These are phyloP conservation scores for Neopelma chrysocephalum DNA, from an alignment of 2,797 vertebrate species.

Conservation along the genomic window DNA sequence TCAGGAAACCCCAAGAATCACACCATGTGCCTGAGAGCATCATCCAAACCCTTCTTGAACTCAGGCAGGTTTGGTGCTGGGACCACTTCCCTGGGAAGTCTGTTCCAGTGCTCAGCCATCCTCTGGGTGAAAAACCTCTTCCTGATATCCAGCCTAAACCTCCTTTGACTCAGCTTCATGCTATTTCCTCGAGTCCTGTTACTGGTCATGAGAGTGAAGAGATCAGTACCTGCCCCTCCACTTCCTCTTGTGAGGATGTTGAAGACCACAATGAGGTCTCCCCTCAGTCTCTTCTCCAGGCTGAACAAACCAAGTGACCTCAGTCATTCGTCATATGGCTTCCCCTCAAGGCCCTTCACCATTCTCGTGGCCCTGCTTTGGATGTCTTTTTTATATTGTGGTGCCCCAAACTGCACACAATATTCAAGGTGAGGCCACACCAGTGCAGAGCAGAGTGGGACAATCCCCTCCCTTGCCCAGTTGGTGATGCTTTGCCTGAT, in stretches of 20 bases:
- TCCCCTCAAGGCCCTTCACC: not conserved
- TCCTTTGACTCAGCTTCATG: not conserved
- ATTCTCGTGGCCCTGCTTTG: not conserved
- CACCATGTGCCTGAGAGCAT: not conserved
- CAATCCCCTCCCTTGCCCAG: not conserved
- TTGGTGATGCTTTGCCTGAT: not conserved
- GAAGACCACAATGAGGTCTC: not conserved
- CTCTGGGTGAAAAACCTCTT: not conserved
- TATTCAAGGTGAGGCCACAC: fast-evolving
- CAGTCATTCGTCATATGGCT: not conserved
- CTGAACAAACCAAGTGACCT: not conserved
- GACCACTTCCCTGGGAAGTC: not conserved
- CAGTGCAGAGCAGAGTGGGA: not conserved
- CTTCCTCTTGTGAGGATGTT: not conserved
- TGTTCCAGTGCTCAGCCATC: not conserved
- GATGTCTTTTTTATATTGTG: not conserved
- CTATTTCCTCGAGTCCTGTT: not conserved
- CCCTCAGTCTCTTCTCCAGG: not conserved
- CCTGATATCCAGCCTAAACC: not conserved
- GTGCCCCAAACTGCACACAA: not conserved
- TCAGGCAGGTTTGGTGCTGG: not conserved
- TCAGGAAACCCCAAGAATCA: not conserved
- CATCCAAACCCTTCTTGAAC: not conserved
- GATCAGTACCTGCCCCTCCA: not conserved
- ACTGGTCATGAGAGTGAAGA: not conserved